These are phyloP conservation scores for Miltochrista miniata DNA, from an alignment of 2,888 invertebrate species.

Conservation along the genomic window DNA sequence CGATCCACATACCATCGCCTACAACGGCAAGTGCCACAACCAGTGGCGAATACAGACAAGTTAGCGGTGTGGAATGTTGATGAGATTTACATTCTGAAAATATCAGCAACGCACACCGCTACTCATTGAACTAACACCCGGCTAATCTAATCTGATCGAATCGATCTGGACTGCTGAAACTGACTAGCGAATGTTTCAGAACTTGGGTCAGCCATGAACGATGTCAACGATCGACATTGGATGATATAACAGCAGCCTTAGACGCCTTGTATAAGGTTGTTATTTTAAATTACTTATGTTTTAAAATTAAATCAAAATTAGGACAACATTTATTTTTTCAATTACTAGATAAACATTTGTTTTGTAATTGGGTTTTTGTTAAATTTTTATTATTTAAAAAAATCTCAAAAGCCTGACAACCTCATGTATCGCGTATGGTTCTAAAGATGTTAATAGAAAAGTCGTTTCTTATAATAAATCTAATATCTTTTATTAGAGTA, in stretches of 20 bases:
- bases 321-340: not conserved
- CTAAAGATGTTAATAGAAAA: constrained; percentile 9
- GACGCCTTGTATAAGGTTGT: constrained; percentile 69
- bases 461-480: constrained; percentile 17
- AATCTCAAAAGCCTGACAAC: constrained; percentile 55
- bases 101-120: constrained; percentile 80
- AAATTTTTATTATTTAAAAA: not conserved
- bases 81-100: constrained; percentile 76
- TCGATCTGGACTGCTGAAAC: constrained; percentile 64
- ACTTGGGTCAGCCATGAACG: constrained; percentile 52
- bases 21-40: constrained; percentile 77
- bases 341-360: not conserved
- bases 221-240: constrained; percentile 19
- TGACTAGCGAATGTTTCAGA: constrained; percentile 43
- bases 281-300: constrained; percentile 34
- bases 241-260: constrained; percentile 53
- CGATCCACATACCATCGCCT: constrained; percentile 84
- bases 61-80: constrained; percentile 76
- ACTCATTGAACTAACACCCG: constrained; percentile 63
- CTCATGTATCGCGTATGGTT: constrained; percentile 51
- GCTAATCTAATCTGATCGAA: constrained; percentile 53
- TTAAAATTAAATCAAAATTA: not conserved
- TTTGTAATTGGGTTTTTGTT: not conserved
- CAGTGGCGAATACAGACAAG: constrained; percentile 65
- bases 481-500: constrained; percentile 17